Conservation (phyloP, 2,888 invertebrate genomes). For the Troglohyphantes excavatus region DNA sequence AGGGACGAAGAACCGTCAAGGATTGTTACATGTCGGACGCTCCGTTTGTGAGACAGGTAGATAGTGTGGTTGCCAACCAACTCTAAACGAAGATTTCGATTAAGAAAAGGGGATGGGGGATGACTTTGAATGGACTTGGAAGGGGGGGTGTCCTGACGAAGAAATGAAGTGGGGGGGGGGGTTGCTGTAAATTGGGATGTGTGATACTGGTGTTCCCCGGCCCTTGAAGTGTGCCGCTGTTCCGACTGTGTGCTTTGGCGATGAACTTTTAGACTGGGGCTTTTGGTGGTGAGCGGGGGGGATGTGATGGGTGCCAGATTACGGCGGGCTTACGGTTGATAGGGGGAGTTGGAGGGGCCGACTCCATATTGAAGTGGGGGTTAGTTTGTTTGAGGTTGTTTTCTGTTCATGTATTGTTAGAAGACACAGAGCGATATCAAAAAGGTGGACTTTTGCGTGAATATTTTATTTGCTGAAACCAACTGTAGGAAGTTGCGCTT, state of each 20-base stretch:
- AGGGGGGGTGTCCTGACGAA: not conserved
- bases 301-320: conserved; percentile 28
- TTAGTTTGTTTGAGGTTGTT: no score
- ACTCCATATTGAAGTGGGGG: not conserved
- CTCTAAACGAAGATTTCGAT: conserved; percentile 77
- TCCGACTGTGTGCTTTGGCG: conserved; percentile 56
- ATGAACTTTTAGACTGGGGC: conserved; percentile 67
- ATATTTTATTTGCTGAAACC: no score
- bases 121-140: conserved; percentile 15
- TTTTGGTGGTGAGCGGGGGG: conserved; percentile 53
- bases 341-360: conserved; percentile 9
- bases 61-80: conserved; percentile 52
- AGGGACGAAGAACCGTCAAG: conserved; percentile 37
- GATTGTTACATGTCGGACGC: conserved; percentile 20
- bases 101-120: conserved; percentile 32
- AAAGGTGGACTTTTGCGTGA: no score
- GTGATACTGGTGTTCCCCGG: conserved; percentile 53
- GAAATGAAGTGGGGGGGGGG: not conserved
- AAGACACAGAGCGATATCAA: no score
- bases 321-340: not conserved
- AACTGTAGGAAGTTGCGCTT: no score
- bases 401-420: no score
- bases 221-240: conserved; percentile 27
- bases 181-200: conserved; percentile 75
- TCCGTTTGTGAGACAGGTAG: conserved; percentile 67